Base-by-base conservation (phyloP, 2,797 vertebrate genomes). In the Acomys russatus region DNA sequence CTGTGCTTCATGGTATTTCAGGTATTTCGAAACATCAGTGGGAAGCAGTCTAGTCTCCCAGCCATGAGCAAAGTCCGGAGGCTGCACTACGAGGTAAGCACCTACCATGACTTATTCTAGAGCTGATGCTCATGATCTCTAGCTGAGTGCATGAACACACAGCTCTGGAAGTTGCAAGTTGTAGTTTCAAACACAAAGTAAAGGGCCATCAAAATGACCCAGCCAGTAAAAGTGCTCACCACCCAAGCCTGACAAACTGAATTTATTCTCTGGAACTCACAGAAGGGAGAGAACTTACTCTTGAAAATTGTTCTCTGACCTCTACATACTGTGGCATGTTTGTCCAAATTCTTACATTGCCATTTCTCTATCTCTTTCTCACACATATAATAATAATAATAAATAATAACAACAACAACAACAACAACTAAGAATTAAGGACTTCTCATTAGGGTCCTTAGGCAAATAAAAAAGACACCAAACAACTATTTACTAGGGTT, bases 1-100 rank as follows among this genome's bases (percentile, higher is more conserved):
- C 98, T 99, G 96, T 99, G 99, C 97, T 99, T 99, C 96, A 99
- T 99, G 99, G 99, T 99, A 38, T 99, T 99, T 97, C 99, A 99
- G 98, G 99, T 99, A 85, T 99, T 99, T 98, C 98, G 99, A 84
- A 99, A 99, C 98, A 99, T 99, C 98, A 99, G 99, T 0, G 99
- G 99, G 6, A 99, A 99, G 97, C 99, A 99, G 96, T 99, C 99
- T 0, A 99, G 99, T 59, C 99, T 99, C 89, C 99, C 99, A 2
- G 99, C 99, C 85, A 99, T 99, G 99, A 99, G 99, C 97, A 99
- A 99, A 97, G 99, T 99, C 90, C 99, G 99, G n/a, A 98, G 99
- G 33, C 99, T 99, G 38, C 99, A 99, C 97, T 99, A 99, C 0
- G 99, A 99, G 99, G 99, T 99, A 96, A 96, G 20, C 1, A 44